These are phyloP conservation scores for Empis livida DNA, from an alignment of 2,888 invertebrate genomes.

Conservation along the genomic window DNA sequence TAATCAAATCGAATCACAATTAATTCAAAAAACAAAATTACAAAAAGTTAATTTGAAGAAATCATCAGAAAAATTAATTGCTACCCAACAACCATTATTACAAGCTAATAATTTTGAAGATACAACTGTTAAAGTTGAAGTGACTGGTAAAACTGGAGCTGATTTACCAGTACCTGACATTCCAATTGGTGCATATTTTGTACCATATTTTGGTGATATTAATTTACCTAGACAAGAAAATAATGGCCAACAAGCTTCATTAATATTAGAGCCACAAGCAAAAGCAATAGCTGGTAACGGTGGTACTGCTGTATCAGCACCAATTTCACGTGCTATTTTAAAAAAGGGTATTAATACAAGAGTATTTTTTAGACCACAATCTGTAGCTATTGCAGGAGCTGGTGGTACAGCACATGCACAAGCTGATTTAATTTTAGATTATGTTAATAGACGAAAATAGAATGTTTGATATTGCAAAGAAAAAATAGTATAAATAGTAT, in stretches of 20 bases:
- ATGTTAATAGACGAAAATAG: conserved; percentile 15
- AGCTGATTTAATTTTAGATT: conserved; percentile 51
- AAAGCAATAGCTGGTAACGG: conserved; percentile 50
- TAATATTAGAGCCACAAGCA: conserved; percentile 51
- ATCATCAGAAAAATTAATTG: conserved; percentile 1
- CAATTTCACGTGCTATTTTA: conserved; percentile 51
- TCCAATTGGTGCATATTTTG: conserved; percentile 27
- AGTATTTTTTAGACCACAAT: conserved; percentile 52
- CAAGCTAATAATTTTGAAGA: conserved; percentile 1
- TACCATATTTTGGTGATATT: conserved; percentile 21
- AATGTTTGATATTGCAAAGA: too few relatives aligned
- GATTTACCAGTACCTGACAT: conserved; percentile 26
- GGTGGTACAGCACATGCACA: conserved; percentile 65
- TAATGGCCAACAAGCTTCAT: conserved; percentile 22
- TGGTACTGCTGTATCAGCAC: conserved; percentile 57
- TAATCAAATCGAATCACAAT: neutral
- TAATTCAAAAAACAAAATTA: neutral
- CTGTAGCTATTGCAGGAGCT: conserved; percentile 59
- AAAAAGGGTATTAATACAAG: conserved; percentile 46
- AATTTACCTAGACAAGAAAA: conserved; percentile 8
- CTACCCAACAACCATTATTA: neutral
- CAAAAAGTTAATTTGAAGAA: neutral
- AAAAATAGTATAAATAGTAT: too few relatives aligned
- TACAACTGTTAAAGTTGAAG: conserved; percentile 22
- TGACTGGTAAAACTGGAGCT: conserved; percentile 28